Evolutionary conservation across 2,888 invertebrate species (phyloP), one percentile per base, ranked within the genome.

Genomic region (Ochlodes sylvanus): DNA sequence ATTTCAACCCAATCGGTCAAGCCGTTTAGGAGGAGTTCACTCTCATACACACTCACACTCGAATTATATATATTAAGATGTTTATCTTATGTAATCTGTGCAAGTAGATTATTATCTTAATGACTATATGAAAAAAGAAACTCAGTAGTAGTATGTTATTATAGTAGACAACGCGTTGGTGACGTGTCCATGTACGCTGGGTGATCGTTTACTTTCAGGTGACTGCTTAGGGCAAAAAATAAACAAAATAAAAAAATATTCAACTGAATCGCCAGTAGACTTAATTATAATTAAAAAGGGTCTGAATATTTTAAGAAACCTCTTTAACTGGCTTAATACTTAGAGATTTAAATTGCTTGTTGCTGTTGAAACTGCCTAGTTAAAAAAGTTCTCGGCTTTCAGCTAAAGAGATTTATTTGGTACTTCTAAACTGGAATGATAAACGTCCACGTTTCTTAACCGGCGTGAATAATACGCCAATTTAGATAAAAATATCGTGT

Each of bases 401-500:
- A 47, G 56, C 54, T 54, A 54, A 21, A 6, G 56, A 64, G 64
- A 64, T 64, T 64, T 57, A 64, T 64, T 55, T 64, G 42, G 41
- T 47, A 64, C 56, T 19, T 19, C 17, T 42, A 42, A 64, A 56
- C 44, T 57, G 44, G 47, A 64, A 38, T 64, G 64, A 64, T 64
- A 64, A 64, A 64, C 57, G 15, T 41, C 47, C 47, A 56, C 56
- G 56, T 64, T 54, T 47, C 64, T 56, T 47, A 44, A 64, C 47
- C 34, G 47, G 32, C 55, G 34, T 64, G 64, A 64, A 47, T 64
- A 57, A 55, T 57, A 38, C 34, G 41, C n/a, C 47, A 47, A 64
- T 64, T 64, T 64, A 56, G 56, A 21, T 63, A 64, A 64, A 27
- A 64, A 64, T 56, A 57, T 63, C 50, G 17, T 50, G 17, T 50